Conservation (phyloP, 2,797 vertebrate genomes). For the Sandelia bainsii region DNA sequence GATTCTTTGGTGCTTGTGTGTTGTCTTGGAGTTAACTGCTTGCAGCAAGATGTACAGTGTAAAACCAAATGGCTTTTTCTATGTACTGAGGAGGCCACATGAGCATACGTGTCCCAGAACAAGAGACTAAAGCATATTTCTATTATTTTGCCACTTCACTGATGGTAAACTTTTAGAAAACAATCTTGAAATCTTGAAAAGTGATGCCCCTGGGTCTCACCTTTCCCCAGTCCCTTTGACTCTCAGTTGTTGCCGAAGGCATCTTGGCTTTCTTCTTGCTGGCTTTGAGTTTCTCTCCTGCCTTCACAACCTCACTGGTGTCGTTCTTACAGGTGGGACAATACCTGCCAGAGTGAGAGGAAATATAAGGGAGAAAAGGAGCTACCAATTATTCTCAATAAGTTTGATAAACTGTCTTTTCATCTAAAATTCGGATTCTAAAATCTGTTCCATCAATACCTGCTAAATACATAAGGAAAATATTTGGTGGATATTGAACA, state of each 20-base stretch:
- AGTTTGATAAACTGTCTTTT: not conserved
- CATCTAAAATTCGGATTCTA: not conserved
- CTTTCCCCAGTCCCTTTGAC: conserved; percentile 99
- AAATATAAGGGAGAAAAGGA: not conserved
- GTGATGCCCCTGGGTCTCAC: conserved; percentile 74
- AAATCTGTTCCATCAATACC: not conserved
- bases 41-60: not conserved
- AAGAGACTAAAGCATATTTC: not conserved
- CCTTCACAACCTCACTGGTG: conserved; percentile 97
- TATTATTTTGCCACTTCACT: not conserved
- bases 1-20: not conserved
- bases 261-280: conserved; percentile 99
- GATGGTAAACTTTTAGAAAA: not conserved
- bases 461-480: not conserved
- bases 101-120: not conserved
- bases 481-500: not conserved
- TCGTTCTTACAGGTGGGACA: conserved; percentile 99
- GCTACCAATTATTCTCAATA: no score
- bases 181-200: conserved; percentile 7
- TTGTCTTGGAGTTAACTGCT: not conserved
- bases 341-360: conserved; percentile 86
- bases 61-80: not conserved
- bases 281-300: conserved; percentile 97
- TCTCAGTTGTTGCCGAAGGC: conserved; percentile 97
- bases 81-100: not conserved